These are phyloP conservation scores for Coccyzus lansbergi DNA, from an alignment of 2,797 vertebrate species.

Conservation along the genomic window DNA sequence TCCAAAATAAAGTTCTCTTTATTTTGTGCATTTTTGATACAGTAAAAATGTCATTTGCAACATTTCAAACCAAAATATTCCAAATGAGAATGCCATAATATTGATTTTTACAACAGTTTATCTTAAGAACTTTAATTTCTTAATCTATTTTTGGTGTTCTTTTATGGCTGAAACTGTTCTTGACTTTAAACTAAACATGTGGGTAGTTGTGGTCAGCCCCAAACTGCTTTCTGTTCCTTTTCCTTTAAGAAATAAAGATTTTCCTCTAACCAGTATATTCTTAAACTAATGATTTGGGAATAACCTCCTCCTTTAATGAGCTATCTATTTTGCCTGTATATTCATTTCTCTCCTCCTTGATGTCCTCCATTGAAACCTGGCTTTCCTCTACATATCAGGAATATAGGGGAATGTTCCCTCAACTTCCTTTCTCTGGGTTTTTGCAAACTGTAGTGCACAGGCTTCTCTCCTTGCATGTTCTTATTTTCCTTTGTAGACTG, in stretches of 20 bases:
- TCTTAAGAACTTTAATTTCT: neutral
- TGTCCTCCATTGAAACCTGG: neutral
- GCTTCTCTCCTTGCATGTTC: slow-evolving; percentile 42
- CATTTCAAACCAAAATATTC: neutral
- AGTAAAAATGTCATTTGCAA: neutral
- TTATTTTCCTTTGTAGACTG: slow-evolving; percentile 61
- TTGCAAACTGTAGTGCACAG: neutral
- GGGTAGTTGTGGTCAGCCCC: slow-evolving; percentile 26
- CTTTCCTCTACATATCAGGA: neutral
- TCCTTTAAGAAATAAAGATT: neutral
- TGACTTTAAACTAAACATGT: slow-evolving; percentile 11
- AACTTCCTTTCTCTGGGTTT: neutral
- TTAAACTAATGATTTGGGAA: neutral
- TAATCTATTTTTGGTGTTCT: neutral
- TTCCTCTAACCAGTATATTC: neutral
- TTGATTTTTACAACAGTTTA: neutral
- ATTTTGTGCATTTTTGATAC: neutral
- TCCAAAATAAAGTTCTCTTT: neutral
- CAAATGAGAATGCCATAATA: neutral
- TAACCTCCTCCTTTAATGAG: neutral
- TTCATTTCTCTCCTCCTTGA: neutral
- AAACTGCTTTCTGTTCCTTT: neutral
- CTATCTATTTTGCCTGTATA: neutral
- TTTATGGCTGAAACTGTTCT: neutral
- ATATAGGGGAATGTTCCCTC: slow-evolving; percentile 6